Base-by-base conservation (phyloP, 2,888 invertebrate genomes). In the Napeogenes sylphis region DNA sequence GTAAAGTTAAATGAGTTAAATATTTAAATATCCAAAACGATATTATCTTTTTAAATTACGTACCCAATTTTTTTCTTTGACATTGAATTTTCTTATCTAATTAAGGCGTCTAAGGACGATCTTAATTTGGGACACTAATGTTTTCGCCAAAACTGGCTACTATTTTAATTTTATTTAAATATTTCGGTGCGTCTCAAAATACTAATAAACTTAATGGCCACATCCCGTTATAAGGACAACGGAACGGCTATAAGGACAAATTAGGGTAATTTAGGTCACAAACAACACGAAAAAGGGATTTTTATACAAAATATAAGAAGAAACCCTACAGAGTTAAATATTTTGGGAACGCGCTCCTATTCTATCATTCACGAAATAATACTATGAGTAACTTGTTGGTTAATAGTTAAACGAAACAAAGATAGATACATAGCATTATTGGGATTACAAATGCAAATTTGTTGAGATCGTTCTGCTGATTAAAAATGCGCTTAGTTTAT, bases 191-290 rank as follows among this genome's bases (percentile, higher is more conserved):
- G 30, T 51, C 51, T 51, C 51, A 30, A 51, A 51, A 30, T 51
- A 51, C 51, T 51, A 51, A 51, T 51, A 51, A 51, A 51, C 51
- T n/a, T 51, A 51, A 51, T 51, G n/a, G 51, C 51, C 30, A 51
- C 30, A 51, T 30, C 51, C 51, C 10, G 30, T 21, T 51, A 51
- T 30, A 12, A 45, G 33, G 59, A 59, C 56, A 59, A 56, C 59
- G 58, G 63, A 56, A 59, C 56, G 58, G 58, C 55, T 55, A 51
- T 56, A 54, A 46, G 59, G 63, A 75, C 74, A 72, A 72, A 68
- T 63, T 51, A 51, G 51, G 51, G 51, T 51, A 51, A 51, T 51
- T 51, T 51, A 30, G 21, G 21, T 30, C 51, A 51, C 12, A 30
- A 10, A 30, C 30, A 30, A 30, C 21, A 30, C 10, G 42, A 42